These are phyloP conservation scores for Brachionus rubens DNA, from an alignment of 1,140 invertebrate genomes.

Conservation along the genomic window DNA sequence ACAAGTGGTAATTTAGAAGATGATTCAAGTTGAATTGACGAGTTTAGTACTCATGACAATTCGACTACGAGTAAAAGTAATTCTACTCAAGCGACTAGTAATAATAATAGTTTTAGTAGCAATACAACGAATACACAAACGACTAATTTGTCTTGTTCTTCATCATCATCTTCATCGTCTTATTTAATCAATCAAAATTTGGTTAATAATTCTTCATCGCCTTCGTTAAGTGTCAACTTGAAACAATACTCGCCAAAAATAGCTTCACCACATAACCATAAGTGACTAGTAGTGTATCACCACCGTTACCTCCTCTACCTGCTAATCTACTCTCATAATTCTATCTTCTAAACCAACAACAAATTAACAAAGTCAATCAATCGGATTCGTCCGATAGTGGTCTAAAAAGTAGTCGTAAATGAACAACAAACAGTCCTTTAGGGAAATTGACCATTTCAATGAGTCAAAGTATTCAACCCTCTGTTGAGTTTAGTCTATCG, in stretches of 20 bases:
- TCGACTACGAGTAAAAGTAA: background rate
- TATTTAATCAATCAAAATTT: background rate
- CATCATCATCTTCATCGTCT: background rate
- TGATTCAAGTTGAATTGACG: conserved; percentile 8
- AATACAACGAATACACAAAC: conserved; percentile 14
- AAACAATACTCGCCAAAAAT: background rate
- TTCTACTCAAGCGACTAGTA: too few relatives aligned
- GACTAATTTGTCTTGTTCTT: conserved; percentile 8
- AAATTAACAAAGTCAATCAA: background rate
- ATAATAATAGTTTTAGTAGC: background rate
- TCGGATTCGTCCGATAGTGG: background rate
- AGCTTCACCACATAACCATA: background rate
- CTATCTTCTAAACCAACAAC: background rate
- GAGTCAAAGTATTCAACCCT: too few relatives aligned
- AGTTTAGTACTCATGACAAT: background rate
- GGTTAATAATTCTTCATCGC: background rate
- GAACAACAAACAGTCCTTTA: background rate
- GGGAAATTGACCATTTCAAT: background rate
- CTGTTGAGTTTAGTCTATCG: background rate
- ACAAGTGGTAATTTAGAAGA: background rate
- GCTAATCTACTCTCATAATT: conserved; percentile 1
- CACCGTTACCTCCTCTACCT: background rate
- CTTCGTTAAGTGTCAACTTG: too few relatives aligned
- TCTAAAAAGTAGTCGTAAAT: background rate
- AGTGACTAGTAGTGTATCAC: background rate